Base-by-base conservation (phyloP, 2,113 vertebrate species). In the Paralichthys olivaceus region DNA sequence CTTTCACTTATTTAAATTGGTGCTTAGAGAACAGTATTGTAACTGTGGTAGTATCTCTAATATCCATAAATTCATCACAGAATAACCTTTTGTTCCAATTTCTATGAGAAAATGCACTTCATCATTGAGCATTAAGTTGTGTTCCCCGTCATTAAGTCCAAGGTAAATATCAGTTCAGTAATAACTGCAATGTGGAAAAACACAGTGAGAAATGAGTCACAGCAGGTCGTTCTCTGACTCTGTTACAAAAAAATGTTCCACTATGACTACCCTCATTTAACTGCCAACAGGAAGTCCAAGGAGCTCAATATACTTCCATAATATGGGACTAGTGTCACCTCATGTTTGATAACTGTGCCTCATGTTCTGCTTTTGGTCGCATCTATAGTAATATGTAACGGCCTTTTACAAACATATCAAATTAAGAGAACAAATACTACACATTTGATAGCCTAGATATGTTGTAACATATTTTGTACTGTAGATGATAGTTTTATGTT, bases 271-370 rank as follows among this genome's bases (percentile, higher is more conserved):
- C 13, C 13, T 75, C 0, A 32, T 54, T 71, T 59, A 69, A 72
- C 29, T 61, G 22, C 17, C 12, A 14, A 60, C 6, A 70, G 17
- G n/a, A 67, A 65, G 64, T 7, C 20, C 49, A 29, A 9, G 47
- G 14, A 69, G 63, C 57, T 77, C 1, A 9, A 62, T 28, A 32
- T 79, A 63, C 84, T 83, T 87, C 75, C 81, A 47, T 60, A 60
- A 53, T 26, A n/a, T 69, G 75, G 29, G 53, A 51, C 64, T 60
- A 65, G 23, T 64, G 63, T 62, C 69, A 34, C 84, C 76, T 74
- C 75, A 82, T 81, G 32, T 79, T 79, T 73, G 67, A 79, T 56
- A 76, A 55, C 51, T 68, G 86, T 86, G 83, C 86, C 88, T 90
- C 69, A 77, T 66, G 75, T 69, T 79, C 28, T 54, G 60, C 58